Evolutionary conservation across 2,797 vertebrate genomes (phyloP).

Genomic region (Varecia variegata): DNA sequence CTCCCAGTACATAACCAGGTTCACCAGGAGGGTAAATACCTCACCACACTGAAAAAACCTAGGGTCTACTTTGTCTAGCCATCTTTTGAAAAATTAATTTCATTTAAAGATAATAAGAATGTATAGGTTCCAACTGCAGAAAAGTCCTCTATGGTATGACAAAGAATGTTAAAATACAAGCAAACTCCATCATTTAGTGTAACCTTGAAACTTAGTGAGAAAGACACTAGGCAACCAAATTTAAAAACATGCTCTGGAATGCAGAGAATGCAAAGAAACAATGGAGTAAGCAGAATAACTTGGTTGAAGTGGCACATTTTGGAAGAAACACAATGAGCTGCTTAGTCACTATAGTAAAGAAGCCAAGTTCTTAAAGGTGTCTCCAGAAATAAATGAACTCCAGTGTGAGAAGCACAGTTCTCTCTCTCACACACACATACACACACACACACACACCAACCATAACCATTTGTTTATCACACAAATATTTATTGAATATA

Average conservation of each 20-base stretch:
- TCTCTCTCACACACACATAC: fast-evolving
- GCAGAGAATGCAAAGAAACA: conserved; percentile 44
- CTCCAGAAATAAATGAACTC: conserved; percentile 52
- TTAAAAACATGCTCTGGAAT: conserved; percentile 50
- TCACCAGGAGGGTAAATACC: not conserved
- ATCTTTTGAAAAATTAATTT: conserved; percentile 18
- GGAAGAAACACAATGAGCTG: not conserved
- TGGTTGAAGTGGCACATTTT: conserved; percentile 12
- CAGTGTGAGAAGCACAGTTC: not conserved
- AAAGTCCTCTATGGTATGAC: not conserved
- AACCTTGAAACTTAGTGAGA: conserved; percentile 44
- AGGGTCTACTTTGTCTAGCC: not conserved
- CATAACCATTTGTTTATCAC: not conserved
- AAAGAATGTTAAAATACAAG: conserved; percentile 25
- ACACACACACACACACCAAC: not conserved
- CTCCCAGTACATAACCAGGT: not conserved
- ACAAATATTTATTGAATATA: not conserved
- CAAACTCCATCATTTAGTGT: conserved; percentile 33
- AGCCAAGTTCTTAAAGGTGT: not conserved
- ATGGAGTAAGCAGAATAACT: conserved; percentile 22
- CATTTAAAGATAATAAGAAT: conserved; percentile 44
- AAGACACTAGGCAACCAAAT: conserved; percentile 9
- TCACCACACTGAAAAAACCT: not conserved
- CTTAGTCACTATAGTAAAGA: not conserved
- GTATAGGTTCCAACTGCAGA: not conserved